These are phyloP conservation scores for Diglossa brunneiventris DNA, from an alignment of 2,113 vertebrate species.

Conservation along the genomic window DNA sequence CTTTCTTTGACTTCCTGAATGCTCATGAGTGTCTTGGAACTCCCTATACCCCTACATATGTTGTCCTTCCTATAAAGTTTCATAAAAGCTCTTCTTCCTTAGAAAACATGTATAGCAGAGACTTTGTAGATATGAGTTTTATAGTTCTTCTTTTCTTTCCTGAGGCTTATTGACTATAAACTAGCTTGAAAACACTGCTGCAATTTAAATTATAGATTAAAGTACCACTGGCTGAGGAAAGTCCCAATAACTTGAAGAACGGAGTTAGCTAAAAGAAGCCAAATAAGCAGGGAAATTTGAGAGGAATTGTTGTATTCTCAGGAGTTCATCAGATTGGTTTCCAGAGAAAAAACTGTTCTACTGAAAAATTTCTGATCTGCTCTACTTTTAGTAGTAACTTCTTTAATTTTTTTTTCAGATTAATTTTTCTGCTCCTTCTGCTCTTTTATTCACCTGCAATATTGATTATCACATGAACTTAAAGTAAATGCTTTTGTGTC, in stretches of 20 bases:
- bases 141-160: neutral
- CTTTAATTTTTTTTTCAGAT: neutral
- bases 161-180: neutral
- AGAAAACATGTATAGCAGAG: neutral
- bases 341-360: slow-evolving; percentile 22
- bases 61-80: neutral
- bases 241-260: neutral
- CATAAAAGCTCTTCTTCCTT: neutral
- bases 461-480: neutral
- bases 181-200: neutral
- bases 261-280: neutral
- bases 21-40: neutral
- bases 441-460: neutral
- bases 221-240: neutral
- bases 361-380: slow-evolving; percentile 29
- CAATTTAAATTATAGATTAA: neutral
- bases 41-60: neutral
- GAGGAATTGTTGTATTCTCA: neutral
- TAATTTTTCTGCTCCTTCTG: neutral
- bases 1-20: neutral
- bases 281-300: neutral
- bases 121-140: neutral
- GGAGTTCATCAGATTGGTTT: neutral
- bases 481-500: slow-evolving; percentile 38
- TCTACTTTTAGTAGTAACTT: neutral